phyloP scores from a whole-genome alignment of 2,888 invertebrate species.

The Drosophila maculinotata region DNA sequence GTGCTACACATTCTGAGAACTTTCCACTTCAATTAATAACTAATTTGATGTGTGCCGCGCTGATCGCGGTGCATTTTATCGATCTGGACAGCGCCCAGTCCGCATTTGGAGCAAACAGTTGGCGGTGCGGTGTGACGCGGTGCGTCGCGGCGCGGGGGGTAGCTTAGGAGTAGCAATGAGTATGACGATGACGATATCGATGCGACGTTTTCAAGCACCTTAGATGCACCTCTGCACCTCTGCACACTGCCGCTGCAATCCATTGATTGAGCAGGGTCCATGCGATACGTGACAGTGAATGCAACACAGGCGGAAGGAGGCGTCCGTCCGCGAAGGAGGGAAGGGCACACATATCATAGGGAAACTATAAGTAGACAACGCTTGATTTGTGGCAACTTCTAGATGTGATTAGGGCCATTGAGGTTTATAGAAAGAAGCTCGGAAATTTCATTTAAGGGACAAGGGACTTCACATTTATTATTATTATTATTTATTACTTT shows the following conservation, averaged over 20 bases:
- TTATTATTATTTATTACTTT: no score
- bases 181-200: slow-evolving; percentile 51
- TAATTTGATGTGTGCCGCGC: slow-evolving; percentile 80
- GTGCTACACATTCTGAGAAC: slow-evolving; percentile 80
- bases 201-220: slow-evolving; percentile 70
- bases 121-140: no score
- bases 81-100: slow-evolving; percentile 71
- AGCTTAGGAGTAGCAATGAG: slow-evolving; percentile 17
- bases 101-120: slow-evolving; percentile 62
- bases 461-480: no score
- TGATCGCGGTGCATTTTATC: slow-evolving; percentile 76
- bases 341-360: neutral
- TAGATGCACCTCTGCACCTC: slow-evolving; percentile 55
- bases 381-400: slow-evolving; percentile 22
- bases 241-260: slow-evolving; percentile 46
- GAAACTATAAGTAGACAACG: slow-evolving; percentile 24
- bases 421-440: neutral
- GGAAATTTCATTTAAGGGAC: no score
- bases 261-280: slow-evolving; percentile 73
- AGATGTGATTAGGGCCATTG: neutral
- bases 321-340: neutral
- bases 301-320: slow-evolving; percentile 41
- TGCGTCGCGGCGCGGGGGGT: slow-evolving; percentile 13
- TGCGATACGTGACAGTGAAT: slow-evolving; percentile 63
- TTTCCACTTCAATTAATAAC: slow-evolving; percentile 80